These are phyloP conservation scores for Pentalonia nigronervosa DNA, from an alignment of 1,140 invertebrate species.

Conservation along the genomic window DNA sequence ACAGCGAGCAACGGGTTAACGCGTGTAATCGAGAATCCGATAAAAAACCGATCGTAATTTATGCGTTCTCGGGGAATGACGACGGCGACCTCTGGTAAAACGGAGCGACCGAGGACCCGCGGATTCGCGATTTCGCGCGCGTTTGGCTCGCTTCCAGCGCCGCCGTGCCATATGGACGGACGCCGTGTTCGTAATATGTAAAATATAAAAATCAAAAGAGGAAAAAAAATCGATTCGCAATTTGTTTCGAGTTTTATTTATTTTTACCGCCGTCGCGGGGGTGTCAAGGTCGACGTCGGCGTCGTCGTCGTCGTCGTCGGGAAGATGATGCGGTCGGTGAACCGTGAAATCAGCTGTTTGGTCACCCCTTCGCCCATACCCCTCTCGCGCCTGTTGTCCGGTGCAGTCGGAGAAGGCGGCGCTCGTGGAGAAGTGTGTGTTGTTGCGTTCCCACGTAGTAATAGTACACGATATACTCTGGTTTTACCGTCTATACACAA, in stretches of 20 bases:
- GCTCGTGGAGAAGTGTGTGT: neutral
- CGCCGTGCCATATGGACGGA: neutral
- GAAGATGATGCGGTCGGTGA: slow-evolving; percentile 48
- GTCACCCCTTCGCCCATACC: neutral
- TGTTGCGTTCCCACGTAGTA: slow-evolving; percentile 6
- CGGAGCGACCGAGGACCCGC: neutral
- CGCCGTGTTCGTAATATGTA: neutral
- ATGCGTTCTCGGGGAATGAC: slow-evolving; percentile 8
- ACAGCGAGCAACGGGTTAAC: neutral
- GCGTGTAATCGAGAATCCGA: neutral
- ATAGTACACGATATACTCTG: neutral
- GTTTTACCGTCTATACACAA: neutral
- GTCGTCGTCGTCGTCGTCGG: neutral
- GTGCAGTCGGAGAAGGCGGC: neutral
- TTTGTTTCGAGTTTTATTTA: slow-evolving; percentile 24
- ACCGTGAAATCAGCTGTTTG: slow-evolving; percentile 55
- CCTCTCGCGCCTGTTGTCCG: neutral
- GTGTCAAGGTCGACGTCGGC: slow-evolving; percentile 30
- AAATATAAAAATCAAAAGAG: neutral
- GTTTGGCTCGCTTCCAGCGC: neutral
- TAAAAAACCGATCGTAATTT: neutral
- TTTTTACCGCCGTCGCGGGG: slow-evolving; percentile 18
- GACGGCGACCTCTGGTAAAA: slow-evolving; percentile 17
- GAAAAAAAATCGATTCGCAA: neutral
- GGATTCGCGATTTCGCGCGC: too few species aligned